phyloP scores from a whole-genome alignment of 53 echinoderm and acorn worm species.

The Luidia sarsii region DNA sequence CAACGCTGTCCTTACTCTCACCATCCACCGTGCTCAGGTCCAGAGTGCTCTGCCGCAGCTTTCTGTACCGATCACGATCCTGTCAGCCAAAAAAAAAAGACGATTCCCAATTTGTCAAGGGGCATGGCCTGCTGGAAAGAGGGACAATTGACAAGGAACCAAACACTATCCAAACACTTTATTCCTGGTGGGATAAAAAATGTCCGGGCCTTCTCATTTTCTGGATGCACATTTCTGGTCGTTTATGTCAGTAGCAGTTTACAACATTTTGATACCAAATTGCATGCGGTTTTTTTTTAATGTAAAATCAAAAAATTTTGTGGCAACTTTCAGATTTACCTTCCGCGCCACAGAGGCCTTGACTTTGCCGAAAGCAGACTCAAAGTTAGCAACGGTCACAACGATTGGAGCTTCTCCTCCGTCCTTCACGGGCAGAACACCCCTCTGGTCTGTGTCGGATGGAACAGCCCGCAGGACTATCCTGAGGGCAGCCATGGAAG shows the following conservation, averaged over 20 bases:
- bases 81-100: no score
- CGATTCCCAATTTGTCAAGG: no score
- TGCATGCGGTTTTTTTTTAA: not conserved
- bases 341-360: constrained; percentile 89
- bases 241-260: no score
- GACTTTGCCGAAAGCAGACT: constrained; percentile 88
- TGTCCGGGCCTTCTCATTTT: no score
- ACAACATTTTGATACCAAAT: not conserved
- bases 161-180: no score
- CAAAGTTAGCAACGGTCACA: constrained; percentile 72
- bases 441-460: constrained; percentile 12
- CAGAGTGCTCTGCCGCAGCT: constrained; percentile 51
- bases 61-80: constrained; percentile 73
- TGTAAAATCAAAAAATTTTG: not conserved
- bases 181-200: no score
- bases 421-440: constrained; percentile 2
- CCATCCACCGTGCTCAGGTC: not conserved
- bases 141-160: no score
- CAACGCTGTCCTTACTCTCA: not conserved
- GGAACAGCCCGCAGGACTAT: constrained; percentile 48
- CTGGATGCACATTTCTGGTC: no score
- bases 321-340: constrained; percentile 44
- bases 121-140: no score
- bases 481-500: constrained; percentile 91
- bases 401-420: constrained; percentile 9